Conservation (phyloP, 2,797 vertebrate species). For the Novumbra hubbsi region DNA sequence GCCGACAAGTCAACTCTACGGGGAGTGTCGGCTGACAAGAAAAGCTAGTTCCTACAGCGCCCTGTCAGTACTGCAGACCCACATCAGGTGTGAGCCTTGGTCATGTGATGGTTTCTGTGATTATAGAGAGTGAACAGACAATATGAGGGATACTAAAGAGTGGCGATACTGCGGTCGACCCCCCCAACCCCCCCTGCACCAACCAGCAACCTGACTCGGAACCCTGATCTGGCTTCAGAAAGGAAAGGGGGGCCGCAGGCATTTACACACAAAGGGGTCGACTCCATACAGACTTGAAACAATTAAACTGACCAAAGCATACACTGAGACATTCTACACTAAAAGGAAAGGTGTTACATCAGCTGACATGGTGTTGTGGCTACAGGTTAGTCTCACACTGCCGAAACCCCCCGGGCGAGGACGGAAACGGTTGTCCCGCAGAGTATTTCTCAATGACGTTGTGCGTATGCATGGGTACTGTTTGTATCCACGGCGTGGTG, state of each 20-base stretch:
- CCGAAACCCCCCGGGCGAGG: conserved; percentile 9
- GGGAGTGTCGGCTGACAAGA: background rate
- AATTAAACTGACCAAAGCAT: conserved; percentile 8
- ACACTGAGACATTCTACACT: conserved; percentile 26
- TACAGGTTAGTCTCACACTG: conserved; percentile 18
- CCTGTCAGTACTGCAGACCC: background rate
- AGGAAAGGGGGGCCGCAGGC: background rate
- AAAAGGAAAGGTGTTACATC: conserved; percentile 27
- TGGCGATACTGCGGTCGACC: background rate
- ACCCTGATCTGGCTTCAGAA: background rate
- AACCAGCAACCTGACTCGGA: conserved; percentile 5
- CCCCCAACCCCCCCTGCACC: no score
- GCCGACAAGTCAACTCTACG: background rate
- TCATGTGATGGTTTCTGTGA: background rate
- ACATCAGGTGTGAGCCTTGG: background rate
- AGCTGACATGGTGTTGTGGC: conserved; percentile 20
- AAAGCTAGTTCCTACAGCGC: no score
- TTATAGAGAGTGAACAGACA: background rate
- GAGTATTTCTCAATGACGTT: conserved; percentile 3
- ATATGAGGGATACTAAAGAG: background rate
- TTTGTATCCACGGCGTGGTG: background rate
- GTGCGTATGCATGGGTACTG: background rate
- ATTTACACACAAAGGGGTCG: conserved; percentile 10
- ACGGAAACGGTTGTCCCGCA: background rate
- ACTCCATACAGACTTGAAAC: conserved; percentile 12